phyloP scores from a whole-genome alignment of 92 coral and sea anemone genomes.

The Zoanthus solanderi region DNA sequence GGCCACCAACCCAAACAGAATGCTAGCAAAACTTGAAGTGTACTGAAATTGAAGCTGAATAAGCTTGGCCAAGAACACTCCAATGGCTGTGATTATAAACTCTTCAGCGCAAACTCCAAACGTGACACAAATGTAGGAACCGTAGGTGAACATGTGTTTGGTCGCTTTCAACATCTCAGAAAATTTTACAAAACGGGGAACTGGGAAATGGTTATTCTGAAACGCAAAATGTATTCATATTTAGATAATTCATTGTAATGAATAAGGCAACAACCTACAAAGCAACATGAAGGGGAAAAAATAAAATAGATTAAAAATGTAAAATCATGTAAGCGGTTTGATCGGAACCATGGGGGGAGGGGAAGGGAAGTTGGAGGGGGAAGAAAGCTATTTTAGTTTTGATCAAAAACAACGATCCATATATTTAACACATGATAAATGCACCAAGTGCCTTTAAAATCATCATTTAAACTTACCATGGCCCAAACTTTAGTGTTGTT shows the following conservation, averaged over 20 bases:
- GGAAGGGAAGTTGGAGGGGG: too few species aligned
- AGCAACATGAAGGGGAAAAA: background rate
- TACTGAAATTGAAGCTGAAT: conserved; percentile 71
- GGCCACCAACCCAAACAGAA: conserved; percentile 69
- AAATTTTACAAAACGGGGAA: background rate
- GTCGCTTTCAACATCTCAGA: conserved; percentile 80
- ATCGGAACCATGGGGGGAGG: too few species aligned
- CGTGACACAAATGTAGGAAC: conserved; percentile 72
- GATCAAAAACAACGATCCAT: too few species aligned
- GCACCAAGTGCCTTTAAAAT: too few species aligned
- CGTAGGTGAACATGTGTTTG: conserved; percentile 57
- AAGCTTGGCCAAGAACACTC: conserved; percentile 84
- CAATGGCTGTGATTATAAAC: conserved; percentile 55
- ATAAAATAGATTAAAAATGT: too few species aligned
- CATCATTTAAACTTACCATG: too few species aligned
- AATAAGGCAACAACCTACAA: background rate
- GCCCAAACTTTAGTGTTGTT: too few species aligned
- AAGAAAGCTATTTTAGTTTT: too few species aligned
- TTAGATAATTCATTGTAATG: background rate
- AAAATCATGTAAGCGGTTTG: too few species aligned
- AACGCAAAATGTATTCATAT: background rate
- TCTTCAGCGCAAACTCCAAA: conserved; percentile 72
- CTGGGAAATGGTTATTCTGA: background rate
- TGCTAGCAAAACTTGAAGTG: conserved; percentile 62
- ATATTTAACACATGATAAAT: too few species aligned